Conservation (phyloP, 2,113 vertebrate species). For the Alligator sinensis region DNA sequence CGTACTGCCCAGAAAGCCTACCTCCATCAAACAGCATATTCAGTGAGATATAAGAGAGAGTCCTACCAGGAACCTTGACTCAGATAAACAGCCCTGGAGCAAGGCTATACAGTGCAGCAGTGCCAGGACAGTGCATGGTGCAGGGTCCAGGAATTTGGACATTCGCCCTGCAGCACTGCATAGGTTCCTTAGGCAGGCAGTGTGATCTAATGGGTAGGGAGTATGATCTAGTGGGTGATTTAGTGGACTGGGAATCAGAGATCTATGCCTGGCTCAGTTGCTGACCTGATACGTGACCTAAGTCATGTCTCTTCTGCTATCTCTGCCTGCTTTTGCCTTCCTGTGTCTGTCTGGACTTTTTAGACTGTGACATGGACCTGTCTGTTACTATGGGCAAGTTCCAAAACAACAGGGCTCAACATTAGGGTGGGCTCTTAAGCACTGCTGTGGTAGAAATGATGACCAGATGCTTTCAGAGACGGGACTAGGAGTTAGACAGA, state of each 20-base stretch:
- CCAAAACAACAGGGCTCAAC: background rate
- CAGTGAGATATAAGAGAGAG: background rate
- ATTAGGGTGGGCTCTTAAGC: background rate
- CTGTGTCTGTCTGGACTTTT: background rate
- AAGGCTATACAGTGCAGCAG: background rate
- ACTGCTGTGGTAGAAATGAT: background rate
- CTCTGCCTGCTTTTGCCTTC: background rate
- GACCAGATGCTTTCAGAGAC: background rate
- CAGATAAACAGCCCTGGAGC: background rate
- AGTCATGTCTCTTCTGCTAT: background rate
- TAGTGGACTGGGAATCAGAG: background rate
- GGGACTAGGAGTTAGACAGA: background rate
- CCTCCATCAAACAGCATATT: background rate
- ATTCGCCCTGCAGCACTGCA: background rate
- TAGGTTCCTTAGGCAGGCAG: background rate
- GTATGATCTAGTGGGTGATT: too few species aligned
- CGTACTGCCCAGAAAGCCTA: background rate
- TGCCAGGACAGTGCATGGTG: background rate
- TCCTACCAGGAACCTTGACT: background rate
- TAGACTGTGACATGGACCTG: background rate
- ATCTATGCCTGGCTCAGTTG: background rate
- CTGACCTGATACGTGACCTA: background rate
- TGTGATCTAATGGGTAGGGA: too few species aligned
- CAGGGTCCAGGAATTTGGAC: background rate
- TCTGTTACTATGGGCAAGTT: background rate